Evolutionary conservation across 2,888 invertebrate species (phyloP).

Genomic region (Chydorus sphaericus): DNA sequence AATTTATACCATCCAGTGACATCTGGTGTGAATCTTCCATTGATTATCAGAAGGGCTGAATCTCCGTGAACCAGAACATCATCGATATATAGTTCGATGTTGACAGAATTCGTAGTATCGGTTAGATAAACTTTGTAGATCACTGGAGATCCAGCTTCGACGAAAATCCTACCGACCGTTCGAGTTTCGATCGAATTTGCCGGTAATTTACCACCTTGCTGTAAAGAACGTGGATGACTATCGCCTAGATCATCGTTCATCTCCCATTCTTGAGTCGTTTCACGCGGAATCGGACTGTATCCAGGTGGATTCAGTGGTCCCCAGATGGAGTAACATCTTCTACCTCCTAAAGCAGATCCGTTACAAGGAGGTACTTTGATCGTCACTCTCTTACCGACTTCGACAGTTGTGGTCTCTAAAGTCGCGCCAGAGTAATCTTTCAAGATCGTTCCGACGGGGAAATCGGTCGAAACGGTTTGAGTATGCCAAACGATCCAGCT

Average conservation of each 20-base stretch:
- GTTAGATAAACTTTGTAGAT: background rate
- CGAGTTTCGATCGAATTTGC: background rate
- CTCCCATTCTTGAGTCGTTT: background rate
- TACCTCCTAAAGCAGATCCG: background rate
- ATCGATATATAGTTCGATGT: background rate
- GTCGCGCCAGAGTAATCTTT: slow-evolving; percentile 9
- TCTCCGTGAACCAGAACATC: background rate
- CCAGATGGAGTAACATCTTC: slow-evolving; percentile 6
- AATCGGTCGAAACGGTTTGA: background rate
- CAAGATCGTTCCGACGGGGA: slow-evolving; percentile 1
- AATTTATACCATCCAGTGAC: slow-evolving; percentile 11
- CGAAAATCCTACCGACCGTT: slow-evolving; percentile 6
- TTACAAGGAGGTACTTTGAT: slow-evolving; percentile 6
- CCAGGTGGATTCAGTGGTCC: background rate
- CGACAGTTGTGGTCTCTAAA: background rate
- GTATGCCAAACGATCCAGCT: slow-evolving; percentile 6
- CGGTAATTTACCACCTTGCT: background rate
- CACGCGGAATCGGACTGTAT: background rate
- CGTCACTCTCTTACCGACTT: background rate
- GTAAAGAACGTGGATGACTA: background rate
- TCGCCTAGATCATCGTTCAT: background rate
- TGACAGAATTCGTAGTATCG: background rate
- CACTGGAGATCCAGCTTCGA: background rate
- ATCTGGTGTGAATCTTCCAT: background rate
- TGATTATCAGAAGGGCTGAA: background rate